phyloP scores from a whole-genome alignment of 2,113 vertebrate genomes.

The Nothocercus julius region DNA sequence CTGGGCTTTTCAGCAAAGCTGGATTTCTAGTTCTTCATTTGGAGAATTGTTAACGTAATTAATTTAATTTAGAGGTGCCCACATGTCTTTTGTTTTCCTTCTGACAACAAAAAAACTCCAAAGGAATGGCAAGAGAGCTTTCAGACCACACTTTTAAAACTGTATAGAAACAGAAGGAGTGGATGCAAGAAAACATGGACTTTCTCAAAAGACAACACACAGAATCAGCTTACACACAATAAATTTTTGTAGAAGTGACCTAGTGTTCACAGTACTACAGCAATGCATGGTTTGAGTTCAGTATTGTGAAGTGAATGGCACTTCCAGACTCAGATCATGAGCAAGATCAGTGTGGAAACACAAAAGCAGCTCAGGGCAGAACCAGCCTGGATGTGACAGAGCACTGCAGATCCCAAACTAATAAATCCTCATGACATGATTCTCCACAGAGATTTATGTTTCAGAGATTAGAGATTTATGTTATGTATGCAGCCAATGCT shows the following conservation, averaged over 20 bases:
- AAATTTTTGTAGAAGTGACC: background rate
- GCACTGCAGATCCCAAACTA: background rate
- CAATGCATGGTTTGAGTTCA: background rate
- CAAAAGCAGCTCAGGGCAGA: background rate
- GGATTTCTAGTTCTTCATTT: background rate
- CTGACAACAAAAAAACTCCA: background rate
- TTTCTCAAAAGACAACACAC: background rate
- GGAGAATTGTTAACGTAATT: background rate
- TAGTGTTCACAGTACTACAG: background rate
- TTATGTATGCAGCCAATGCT: too few species aligned
- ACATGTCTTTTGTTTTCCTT: background rate
- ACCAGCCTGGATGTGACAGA: background rate
- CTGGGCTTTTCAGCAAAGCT: background rate
- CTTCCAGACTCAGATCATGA: background rate
- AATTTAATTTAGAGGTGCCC: background rate
- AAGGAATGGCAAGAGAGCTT: background rate
- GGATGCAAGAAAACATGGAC: background rate
- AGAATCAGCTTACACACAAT: background rate
- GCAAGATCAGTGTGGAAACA: background rate
- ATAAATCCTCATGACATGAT: background rate
- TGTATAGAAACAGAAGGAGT: background rate
- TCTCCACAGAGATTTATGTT: too few species aligned
- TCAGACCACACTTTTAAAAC: background rate
- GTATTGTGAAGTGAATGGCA: background rate
- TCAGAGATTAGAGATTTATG: too few species aligned